Percentiles rank a stretch among this genome's conserved stretches.
Evolutionary conservation across 2,888 invertebrate species (phyloP).

Genomic region (Dendrolimus pini): DNA sequence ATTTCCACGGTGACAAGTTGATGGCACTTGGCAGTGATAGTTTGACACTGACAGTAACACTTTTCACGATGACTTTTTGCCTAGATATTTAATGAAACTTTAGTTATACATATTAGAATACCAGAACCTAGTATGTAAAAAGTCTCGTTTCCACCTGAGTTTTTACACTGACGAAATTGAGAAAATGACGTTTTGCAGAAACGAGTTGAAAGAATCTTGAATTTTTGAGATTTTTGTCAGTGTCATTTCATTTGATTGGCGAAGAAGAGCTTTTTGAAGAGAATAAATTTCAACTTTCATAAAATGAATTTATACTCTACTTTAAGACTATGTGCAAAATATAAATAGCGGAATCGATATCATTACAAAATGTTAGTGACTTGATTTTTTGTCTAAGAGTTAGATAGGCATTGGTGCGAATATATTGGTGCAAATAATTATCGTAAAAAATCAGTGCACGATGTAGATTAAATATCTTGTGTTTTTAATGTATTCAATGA

Average conservation of each 20-base stretch:
- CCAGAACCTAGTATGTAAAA: too few species aligned
- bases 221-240: conserved; percentile 22
- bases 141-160: too few species aligned
- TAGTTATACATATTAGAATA: too few species aligned
- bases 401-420: conserved; percentile 8
- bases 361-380: background rate
- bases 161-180: too few species aligned
- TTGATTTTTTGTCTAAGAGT: background rate
- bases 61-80: too few species aligned
- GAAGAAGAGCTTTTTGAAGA: conserved; percentile 3
- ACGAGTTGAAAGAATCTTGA: conserved; percentile 13
- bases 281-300: conserved; percentile 1
- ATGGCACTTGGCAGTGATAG: too few species aligned
- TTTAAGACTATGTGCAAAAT: background rate
- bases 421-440: conserved; percentile 26
- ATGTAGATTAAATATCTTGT: conserved; percentile 28
- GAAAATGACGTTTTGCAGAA: background rate
- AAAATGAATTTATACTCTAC: background rate
- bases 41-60: too few species aligned
- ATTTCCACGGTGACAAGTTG: too few species aligned
- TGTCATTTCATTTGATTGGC: conserved; percentile 18
- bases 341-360: background rate
- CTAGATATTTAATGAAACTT: too few species aligned
- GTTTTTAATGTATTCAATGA: conserved; percentile 40
- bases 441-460: conserved; percentile 22